Evolutionary conservation across 2,113 vertebrate species (phyloP), one percentile per base, ranked within the genome.

Genomic region (Suricata suricatta): DNA sequence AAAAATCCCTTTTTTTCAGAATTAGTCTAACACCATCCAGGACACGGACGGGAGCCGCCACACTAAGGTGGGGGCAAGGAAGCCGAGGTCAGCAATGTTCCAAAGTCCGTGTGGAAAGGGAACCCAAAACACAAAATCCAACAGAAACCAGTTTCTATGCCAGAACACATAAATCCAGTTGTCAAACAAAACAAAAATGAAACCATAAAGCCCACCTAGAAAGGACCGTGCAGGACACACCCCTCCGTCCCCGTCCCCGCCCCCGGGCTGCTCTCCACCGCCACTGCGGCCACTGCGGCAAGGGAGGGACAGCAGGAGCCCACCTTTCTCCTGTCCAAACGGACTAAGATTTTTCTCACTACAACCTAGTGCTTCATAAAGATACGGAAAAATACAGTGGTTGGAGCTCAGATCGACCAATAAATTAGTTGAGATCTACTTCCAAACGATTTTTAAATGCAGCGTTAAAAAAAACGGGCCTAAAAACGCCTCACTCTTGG

Each of bases 51-150:
- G 27, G 27, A 71, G 50, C 16, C 31, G 47, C 50, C n/a, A 21
- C 7, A 0, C 7, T 23, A 27, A 52, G 38, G 71, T 8, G 60
- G 33, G 1, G 6, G 33, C 27, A 84, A 12, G 0, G 23, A 57
- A n/a, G 33, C 50, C 9, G 10, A 14, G 12, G 7, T 6, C 7
- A 27, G 29, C 29, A 1, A 16, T n/a, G 15, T 12, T 52, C 83
- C 6, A 38, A 41, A 63, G 38, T 21, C 50, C 9, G 44, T 16
- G 11, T 3, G 14, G 57, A 64, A 68, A 38, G 33, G 64, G 9
- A 25, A 10, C 29, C 54, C 14, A 82, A 71, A 63, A 14, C 2
- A 31, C 23, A 52, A 21, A 17, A 41, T 7, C 11, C 47, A 11
- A 63, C 0, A 15, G 31, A 74, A 25, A 50, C 23, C 29, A 33